Evolutionary conservation across 2,113 vertebrate species (phyloP), one percentile per base, ranked within the genome.

Genomic region (Collichthys lucidus): DNA sequence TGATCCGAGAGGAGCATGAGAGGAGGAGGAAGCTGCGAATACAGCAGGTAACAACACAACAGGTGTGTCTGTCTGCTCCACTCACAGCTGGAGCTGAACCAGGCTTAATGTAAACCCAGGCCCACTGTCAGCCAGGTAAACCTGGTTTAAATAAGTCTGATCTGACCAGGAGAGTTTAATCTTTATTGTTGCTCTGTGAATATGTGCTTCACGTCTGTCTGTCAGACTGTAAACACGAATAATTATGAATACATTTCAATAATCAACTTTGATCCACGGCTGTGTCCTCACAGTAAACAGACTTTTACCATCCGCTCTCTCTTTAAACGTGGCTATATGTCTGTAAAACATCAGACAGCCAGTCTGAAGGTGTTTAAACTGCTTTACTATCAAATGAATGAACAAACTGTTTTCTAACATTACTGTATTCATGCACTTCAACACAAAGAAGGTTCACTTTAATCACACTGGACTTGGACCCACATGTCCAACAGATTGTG

Each of bases 1-100:
- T 98, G 66, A 74, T 98, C 69, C 95, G 96, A 85, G 96, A 98
- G 63, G 98, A 99, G 53, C 93, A 94, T 0, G 97, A 98, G 75
- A 94, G 97, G 85, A 95, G 98, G 87, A 94, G 97, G 73, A 98
- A 96, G 89, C 88, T 98, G 56, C 95, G 98, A 68, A 90, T 99
- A 44, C 95, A 98, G 44, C 98, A 99, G 95, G 98, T 99, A 62
- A 42, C 5, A 1, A 3, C 26, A 26, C 26, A 4, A 1, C 0
- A 3, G 42, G 26, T 29, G n/a, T n/a, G n/a, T n/a, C 24, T 26
- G 24, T 26, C 24, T 26, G 24, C 24, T 26, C 24, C 24, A 26
- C 24, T 26, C 24, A 26, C 24, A 26, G 26, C 26, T 26, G 26
- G 26, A 26, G 26, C 5, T 29, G 29, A 7, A 6, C 8, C 56